Percentiles rank a stretch among this genome's conserved stretches.
Evolutionary conservation across 2,888 invertebrate genomes (phyloP).

Genomic region (Aphidius colemani): DNA sequence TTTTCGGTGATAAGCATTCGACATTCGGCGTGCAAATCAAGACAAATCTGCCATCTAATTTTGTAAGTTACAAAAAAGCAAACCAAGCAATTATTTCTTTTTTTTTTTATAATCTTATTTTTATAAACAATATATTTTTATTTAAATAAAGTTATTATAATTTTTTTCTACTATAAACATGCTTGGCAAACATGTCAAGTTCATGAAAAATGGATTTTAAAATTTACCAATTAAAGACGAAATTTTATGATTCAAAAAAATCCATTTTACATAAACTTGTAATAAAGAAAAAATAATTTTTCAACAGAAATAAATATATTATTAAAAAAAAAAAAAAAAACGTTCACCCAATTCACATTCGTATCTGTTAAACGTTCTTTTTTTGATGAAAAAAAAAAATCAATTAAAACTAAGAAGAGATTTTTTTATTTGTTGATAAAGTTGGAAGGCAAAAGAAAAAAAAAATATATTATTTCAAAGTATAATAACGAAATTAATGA

Average conservation of each 20-base stretch:
- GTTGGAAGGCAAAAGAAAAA: too few relatives aligned
- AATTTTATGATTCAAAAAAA: too few relatives aligned
- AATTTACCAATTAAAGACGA: too few relatives aligned
- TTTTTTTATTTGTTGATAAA: not conserved
- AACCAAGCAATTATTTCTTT: constrained; percentile 26
- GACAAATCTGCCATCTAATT: constrained; percentile 26
- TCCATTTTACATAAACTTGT: too few relatives aligned
- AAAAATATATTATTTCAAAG: too few relatives aligned
- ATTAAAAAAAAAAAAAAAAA: not conserved
- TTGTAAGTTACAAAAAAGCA: constrained; percentile 15
- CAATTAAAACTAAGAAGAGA: too few relatives aligned
- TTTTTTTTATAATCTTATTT: not conserved
- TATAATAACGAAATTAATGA: too few relatives aligned
- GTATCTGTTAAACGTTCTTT: constrained; percentile 7
- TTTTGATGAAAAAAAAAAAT: too few relatives aligned
- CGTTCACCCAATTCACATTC: not conserved
- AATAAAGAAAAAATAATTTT: not conserved
- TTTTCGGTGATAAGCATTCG: constrained; percentile 3
- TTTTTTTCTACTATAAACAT: too few relatives aligned
- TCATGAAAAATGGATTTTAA: too few relatives aligned
- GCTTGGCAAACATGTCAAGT: too few relatives aligned
- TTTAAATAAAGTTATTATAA: not conserved
- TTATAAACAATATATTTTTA: not conserved
- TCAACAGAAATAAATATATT: not conserved
- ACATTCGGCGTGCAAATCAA: constrained; percentile 20